Percentiles rank a stretch among this genome's conserved stretches.
phyloP scores from a whole-genome alignment of 2,113 vertebrate genomes.

The Nyctibius bracteatus region DNA sequence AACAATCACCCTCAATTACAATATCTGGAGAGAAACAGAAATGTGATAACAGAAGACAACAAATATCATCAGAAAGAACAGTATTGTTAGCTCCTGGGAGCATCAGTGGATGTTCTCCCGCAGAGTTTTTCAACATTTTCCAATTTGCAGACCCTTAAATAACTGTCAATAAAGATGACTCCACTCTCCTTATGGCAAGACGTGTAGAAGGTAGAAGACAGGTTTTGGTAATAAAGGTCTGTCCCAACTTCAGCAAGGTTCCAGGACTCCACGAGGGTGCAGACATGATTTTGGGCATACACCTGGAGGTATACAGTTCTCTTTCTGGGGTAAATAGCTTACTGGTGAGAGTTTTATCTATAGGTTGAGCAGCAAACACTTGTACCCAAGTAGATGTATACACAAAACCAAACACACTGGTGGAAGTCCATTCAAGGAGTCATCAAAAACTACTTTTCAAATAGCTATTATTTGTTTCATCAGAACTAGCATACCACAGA shows the following conservation, averaged over 20 bases:
- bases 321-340: not conserved
- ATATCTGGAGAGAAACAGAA: not conserved
- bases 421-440: not conserved
- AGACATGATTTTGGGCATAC: not conserved
- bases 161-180: not conserved
- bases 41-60: not conserved
- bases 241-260: not conserved
- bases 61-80: not conserved
- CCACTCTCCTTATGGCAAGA: not conserved
- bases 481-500: not conserved
- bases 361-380: not conserved
- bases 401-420: not conserved
- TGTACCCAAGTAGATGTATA: not conserved
- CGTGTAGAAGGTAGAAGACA: not conserved
- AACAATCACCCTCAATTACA: slow-evolving; percentile 26
- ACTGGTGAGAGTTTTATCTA: not conserved
- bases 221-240: not conserved
- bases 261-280: not conserved
- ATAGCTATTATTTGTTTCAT: not conserved
- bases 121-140: not conserved
- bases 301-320: not conserved
- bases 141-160: not conserved
- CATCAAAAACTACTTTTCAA: not conserved
- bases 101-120: not conserved
- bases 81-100: not conserved